These are phyloP conservation scores for Hyles lineata DNA, from an alignment of 2,888 invertebrate species.

Conservation along the genomic window DNA sequence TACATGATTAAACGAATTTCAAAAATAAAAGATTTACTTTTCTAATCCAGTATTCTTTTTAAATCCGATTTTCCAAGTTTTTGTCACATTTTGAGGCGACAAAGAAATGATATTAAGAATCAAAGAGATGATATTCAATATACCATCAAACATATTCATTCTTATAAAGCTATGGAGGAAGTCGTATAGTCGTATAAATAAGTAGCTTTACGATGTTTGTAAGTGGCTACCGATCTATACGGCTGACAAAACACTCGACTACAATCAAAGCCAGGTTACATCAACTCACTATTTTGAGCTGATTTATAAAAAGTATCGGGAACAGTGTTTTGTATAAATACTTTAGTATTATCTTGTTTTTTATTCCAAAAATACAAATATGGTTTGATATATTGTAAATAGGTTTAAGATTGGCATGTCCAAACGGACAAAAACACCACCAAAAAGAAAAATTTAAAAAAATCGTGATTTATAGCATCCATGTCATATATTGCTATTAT, in stretches of 20 bases:
- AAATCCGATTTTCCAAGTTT: too few relatives aligned
- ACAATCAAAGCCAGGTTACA: slow-evolving; percentile 27
- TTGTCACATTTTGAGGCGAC: too few relatives aligned
- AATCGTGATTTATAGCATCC: too few relatives aligned
- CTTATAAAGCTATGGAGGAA: slow-evolving; percentile 45
- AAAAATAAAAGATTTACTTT: too few relatives aligned
- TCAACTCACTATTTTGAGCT: slow-evolving; percentile 5
- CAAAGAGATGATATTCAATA: slow-evolving; percentile 58
- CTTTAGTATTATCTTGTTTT: not conserved
- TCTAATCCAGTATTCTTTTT: too few relatives aligned
- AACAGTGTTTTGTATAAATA: not conserved
- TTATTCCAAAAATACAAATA: too few relatives aligned
- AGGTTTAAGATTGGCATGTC: too few relatives aligned
- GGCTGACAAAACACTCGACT: slow-evolving; percentile 46
- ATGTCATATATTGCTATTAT: too few relatives aligned
- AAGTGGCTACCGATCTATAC: slow-evolving; percentile 57
- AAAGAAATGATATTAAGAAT: not conserved
- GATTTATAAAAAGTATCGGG: not conserved
- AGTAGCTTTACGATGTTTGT: slow-evolving; percentile 55
- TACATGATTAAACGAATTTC: too few relatives aligned
- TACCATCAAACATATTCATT: slow-evolving; percentile 61
- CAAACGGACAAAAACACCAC: too few relatives aligned
- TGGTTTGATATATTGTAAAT: too few relatives aligned
- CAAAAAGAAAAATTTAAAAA: too few relatives aligned
- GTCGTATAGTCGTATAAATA: slow-evolving; percentile 46